Percentiles rank a stretch among this genome's conserved stretches.
Conservation (phyloP, 37 sponge, comb jelly and placozoan species). For the Aplysina aerophoba region DNA sequence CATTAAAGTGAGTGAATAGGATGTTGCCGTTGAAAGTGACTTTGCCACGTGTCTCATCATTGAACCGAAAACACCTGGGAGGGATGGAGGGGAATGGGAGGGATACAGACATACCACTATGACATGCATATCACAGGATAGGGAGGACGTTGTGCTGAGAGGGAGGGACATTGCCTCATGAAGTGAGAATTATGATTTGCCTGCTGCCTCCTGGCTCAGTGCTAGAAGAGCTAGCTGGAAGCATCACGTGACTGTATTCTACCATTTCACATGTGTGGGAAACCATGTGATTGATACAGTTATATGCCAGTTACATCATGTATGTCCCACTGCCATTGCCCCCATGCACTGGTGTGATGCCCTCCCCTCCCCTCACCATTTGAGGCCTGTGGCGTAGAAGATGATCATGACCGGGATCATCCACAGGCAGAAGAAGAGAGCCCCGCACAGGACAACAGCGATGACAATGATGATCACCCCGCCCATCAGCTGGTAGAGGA, state of each 20-base stretch:
- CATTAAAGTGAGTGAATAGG: slow-evolving; percentile 77
- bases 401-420: slow-evolving; percentile 63
- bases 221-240: too few species aligned
- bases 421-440: slow-evolving; percentile 64
- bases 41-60: slow-evolving; percentile 33
- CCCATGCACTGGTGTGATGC: too few species aligned
- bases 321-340: too few species aligned
- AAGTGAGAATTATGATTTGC: too few species aligned
- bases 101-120: background rate
- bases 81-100: too few species aligned
- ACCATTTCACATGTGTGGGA: too few species aligned
- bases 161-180: too few species aligned
- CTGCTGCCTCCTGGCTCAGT: too few species aligned
- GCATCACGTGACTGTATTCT: too few species aligned
- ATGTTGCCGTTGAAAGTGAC: slow-evolving; percentile 72
- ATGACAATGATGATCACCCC: slow-evolving; percentile 61
- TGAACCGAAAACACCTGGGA: slow-evolving; percentile 50
- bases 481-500: slow-evolving; percentile 67
- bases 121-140: background rate
- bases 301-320: too few species aligned
- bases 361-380: slow-evolving; percentile 41
- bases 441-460: slow-evolving; percentile 40
- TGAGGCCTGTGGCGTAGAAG: slow-evolving; percentile 44
- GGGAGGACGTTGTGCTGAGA: background rate
- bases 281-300: too few species aligned